Base-by-base conservation (phyloP, 2,888 invertebrate genomes). In the Tenthredo mesomela region DNA sequence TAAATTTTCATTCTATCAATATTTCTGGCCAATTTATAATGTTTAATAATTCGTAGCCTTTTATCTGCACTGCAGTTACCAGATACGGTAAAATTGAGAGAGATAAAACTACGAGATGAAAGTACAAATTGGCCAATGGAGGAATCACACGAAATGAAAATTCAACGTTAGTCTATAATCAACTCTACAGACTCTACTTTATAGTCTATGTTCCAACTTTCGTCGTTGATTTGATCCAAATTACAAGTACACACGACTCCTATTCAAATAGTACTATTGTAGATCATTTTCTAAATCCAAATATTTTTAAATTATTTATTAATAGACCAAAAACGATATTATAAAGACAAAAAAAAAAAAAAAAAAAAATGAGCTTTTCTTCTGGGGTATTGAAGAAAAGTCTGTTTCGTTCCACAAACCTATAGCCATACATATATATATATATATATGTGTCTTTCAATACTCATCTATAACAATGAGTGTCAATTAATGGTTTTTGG, bases 41-140 rank as follows among this genome's bases (percentile, higher is more conserved):
- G 21, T 21, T 73, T 10, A 10, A 43, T 21, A 73, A 21, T n/a
- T 73, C 73, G 12, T 21, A 40, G 21, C 40, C 9, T 73, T 43
- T 43, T 15, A 43, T 73, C 33, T 15, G 18, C 18, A 67, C 33
- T 9, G 67, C 61, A n/a, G 12, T 73, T 73, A 40, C n/a, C 43
- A 12, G 73, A 9, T 43, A 43, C n/a, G 54, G 1, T 10, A 33
- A 77, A 77, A 77, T 77, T 15, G 43, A 25, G 12, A 6, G 7
- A 50, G 33, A 75, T 75, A 29, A 54, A 75, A 54, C 47, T 50
- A 50, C 29, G 1, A 33, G 29, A 54, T 50, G 7, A 54, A 77
- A 77, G 54, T 50, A 33, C 18, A 29, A 54, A 77, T 77, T 33
- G 77, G 77, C 50, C 77, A 50, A 77, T 50, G 15, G 77, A 29